A percentile compares a stretch with the other conserved stretches of the same genome.
Conservation (phyloP, 2,797 vertebrate species). For the Tragelaphus oryx region DNA sequence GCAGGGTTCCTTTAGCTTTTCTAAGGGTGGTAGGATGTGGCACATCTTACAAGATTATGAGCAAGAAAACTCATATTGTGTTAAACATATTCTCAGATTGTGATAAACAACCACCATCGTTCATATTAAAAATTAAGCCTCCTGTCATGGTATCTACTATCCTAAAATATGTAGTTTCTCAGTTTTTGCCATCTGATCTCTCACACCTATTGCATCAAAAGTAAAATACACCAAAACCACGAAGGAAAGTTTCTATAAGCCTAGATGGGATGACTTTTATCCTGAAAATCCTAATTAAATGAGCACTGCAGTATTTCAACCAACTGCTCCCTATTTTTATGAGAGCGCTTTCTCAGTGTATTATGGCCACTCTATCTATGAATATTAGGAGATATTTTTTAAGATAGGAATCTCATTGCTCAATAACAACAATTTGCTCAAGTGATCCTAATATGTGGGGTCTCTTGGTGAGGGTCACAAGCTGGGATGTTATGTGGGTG, state of each 20-base stretch:
- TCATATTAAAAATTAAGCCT: neutral
- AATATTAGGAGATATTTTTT: neutral
- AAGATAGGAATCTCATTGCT: neutral
- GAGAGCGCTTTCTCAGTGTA: neutral
- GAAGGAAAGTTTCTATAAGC: neutral
- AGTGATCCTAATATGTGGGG: neutral
- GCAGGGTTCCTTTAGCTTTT: neutral
- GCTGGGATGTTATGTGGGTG: neutral
- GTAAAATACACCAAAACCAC: neutral
- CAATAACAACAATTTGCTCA: neutral
- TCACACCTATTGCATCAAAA: neutral
- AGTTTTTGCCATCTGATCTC: neutral
- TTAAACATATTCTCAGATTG: neutral
- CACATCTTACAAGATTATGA: neutral
- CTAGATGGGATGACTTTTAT: neutral
- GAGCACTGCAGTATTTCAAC: neutral
- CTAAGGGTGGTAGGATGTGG: neutral
- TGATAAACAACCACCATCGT: neutral
- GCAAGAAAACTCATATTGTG: neutral
- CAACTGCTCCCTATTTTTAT: neutral
- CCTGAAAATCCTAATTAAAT: neutral
- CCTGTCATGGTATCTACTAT: neutral
- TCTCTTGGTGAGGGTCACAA: neutral
- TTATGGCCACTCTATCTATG: neutral
- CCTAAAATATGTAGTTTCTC: neutral